Conservation (phyloP, 2,888 invertebrate genomes). For the Parnassius mnemosyne region DNA sequence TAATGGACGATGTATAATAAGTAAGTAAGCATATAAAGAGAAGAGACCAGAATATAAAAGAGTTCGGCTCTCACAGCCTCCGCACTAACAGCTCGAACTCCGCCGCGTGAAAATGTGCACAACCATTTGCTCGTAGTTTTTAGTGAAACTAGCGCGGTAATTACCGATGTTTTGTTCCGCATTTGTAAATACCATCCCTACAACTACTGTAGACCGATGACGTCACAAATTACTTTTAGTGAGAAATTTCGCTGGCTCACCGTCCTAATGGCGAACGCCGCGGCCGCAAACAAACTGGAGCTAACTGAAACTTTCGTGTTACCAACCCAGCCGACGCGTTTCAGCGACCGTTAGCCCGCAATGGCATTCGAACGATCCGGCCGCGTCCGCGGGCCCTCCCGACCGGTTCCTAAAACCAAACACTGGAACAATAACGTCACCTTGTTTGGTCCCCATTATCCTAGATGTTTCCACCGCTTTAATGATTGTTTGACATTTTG, state of each 20-base stretch:
- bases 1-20: slow-evolving; percentile 1
- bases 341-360: slow-evolving; percentile 27
- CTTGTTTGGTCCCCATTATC: slow-evolving; percentile 5
- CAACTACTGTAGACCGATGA: slow-evolving; percentile 56
- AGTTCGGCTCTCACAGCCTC: not conserved
- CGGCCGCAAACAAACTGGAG: slow-evolving; percentile 62
- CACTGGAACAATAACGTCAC: slow-evolving; percentile 1
- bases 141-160: slow-evolving; percentile 57
- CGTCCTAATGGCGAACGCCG: slow-evolving; percentile 55
- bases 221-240: slow-evolving; percentile 70
- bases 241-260: slow-evolving; percentile 59
- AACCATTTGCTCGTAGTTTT: slow-evolving; percentile 36
- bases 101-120: slow-evolving; percentile 9
- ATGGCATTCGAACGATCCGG: slow-evolving; percentile 37
- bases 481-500: slow-evolving; percentile 20
- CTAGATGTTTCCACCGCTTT: not conserved
- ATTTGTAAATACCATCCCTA: slow-evolving; percentile 58
- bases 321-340: slow-evolving; percentile 25
- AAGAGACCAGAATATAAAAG: slow-evolving; percentile 14
- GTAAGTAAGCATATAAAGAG: slow-evolving; percentile 3
- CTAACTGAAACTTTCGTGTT: slow-evolving; percentile 66
- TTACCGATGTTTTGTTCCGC: slow-evolving; percentile 63
- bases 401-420: slow-evolving; percentile 14
- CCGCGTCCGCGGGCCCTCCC: slow-evolving; percentile 5
- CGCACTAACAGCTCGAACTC: slow-evolving; percentile 10